Percentiles rank a stretch among this genome's conserved stretches.
phyloP scores from a whole-genome alignment of 1,140 invertebrate genomes.

The Drosophila pachea region DNA sequence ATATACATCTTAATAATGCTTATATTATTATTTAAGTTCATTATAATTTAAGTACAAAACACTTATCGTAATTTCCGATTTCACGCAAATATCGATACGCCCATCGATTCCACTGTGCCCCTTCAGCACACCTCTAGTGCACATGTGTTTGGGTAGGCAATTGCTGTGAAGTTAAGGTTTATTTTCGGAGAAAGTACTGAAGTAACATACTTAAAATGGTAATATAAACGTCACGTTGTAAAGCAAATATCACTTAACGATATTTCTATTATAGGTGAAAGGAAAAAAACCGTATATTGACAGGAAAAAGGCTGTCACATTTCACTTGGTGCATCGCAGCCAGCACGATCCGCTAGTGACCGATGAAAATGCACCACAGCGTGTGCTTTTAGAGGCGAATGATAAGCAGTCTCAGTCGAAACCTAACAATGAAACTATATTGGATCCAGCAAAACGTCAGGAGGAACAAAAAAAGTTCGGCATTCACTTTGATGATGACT shows the following conservation, averaged over 20 bases:
- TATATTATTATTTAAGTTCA: too few relatives aligned
- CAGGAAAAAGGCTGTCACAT: slow-evolving; percentile 94
- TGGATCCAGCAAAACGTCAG: slow-evolving; percentile 81
- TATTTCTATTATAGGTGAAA: slow-evolving; percentile 82
- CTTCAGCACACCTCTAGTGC: slow-evolving; percentile 25
- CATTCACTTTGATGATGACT: slow-evolving; percentile 97
- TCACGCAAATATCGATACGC: not conserved
- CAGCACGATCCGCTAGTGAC: slow-evolving; percentile 94
- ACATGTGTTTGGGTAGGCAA: slow-evolving; percentile 38
- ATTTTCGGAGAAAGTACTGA: not conserved
- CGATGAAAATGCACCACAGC: slow-evolving; percentile 92
- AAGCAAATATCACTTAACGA: not conserved
- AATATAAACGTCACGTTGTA: not conserved
- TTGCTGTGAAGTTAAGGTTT: not conserved
- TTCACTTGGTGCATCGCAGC: slow-evolving; percentile 93
- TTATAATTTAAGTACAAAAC: not conserved
- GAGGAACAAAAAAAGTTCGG: slow-evolving; percentile 94
- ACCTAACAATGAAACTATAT: slow-evolving; percentile 28
- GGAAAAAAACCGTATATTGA: slow-evolving; percentile 93
- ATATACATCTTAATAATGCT: too few relatives aligned
- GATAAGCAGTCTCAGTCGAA: slow-evolving; percentile 51
- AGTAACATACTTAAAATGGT: slow-evolving; percentile 21
- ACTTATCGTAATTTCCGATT: not conserved
- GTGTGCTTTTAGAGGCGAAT: slow-evolving; percentile 84
- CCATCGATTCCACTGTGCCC: not conserved